Percentiles rank a stretch among this genome's conserved stretches.
Conservation (phyloP, 2,797 vertebrate species). For the Poecilia velifera region DNA sequence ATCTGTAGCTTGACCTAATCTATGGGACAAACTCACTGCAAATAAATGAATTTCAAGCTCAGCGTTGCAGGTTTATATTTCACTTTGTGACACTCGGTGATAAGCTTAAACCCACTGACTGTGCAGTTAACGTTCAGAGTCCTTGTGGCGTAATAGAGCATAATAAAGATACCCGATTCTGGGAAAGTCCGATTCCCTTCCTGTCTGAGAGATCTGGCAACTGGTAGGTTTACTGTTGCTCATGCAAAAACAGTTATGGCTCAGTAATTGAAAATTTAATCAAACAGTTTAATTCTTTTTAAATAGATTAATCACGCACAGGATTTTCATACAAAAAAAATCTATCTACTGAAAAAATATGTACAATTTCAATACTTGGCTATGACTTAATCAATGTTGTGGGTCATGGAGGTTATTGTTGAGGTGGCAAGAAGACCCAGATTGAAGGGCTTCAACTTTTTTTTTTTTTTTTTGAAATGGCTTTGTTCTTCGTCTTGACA, state of each 20-base stretch:
- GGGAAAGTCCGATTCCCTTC: constrained; percentile 58
- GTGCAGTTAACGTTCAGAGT: constrained; percentile 26
- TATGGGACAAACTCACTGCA: constrained; percentile 25
- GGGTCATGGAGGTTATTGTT: neutral
- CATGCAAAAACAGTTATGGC: neutral
- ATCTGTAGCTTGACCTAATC: constrained; percentile 10
- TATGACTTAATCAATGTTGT: neutral
- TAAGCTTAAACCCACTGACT: constrained; percentile 27
- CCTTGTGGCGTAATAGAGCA: constrained; percentile 64
- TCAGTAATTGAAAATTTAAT: neutral
- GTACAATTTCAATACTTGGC: neutral
- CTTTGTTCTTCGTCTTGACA: neutral
- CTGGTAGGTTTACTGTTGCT: constrained; percentile 21
- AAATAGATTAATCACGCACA: neutral
- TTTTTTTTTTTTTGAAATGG: no score
- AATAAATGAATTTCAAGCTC: constrained; percentile 20
- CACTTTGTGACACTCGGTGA: constrained; percentile 15
- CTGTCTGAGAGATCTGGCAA: constrained; percentile 32
- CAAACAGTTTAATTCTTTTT: neutral
- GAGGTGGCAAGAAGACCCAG: neutral
- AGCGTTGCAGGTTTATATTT: constrained; percentile 18
- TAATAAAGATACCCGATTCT: constrained; percentile 63
- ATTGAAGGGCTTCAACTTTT: neutral
- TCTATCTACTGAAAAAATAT: neutral
- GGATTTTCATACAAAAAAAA: neutral